These are phyloP conservation scores for Semicossyphus pulcher DNA, from an alignment of 2,113 vertebrate species.

Conservation along the genomic window DNA sequence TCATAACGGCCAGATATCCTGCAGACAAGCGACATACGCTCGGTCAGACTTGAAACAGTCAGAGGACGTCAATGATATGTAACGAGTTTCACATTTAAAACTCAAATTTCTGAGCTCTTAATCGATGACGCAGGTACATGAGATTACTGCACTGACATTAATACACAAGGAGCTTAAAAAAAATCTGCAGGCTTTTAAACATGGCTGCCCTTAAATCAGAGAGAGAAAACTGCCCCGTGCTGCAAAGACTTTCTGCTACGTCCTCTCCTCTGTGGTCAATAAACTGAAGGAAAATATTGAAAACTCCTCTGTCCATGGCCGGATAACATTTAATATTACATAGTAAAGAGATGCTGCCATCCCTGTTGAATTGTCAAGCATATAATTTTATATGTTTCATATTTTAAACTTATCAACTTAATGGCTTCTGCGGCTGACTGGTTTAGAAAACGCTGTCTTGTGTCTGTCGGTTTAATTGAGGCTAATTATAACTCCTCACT, in stretches of 20 bases:
- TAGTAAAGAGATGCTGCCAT: neutral
- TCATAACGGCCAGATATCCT: neutral
- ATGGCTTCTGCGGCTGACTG: constrained; percentile 16
- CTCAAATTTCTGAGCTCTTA: neutral
- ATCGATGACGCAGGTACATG: neutral
- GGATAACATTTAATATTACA: constrained; percentile 18
- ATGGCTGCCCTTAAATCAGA: constrained; percentile 35
- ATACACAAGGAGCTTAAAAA: constrained; percentile 21
- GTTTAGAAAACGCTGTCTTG: constrained; percentile 17
- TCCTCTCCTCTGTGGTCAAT: constrained; percentile 54
- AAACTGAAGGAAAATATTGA: constrained; percentile 48
- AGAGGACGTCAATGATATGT: neutral
- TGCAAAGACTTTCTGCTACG: constrained; percentile 51
- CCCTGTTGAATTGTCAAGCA: constrained; percentile 17
- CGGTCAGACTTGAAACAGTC: constrained; percentile 1
- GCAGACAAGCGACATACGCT: neutral
- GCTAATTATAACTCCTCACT: constrained; percentile 30
- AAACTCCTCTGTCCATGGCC: constrained; percentile 35
- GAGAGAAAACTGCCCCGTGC: constrained; percentile 43
- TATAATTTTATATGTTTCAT: constrained; percentile 7
- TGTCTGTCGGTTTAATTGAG: constrained; percentile 27
- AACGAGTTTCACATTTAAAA: constrained; percentile 15
- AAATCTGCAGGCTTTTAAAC: constrained; percentile 52
- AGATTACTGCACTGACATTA: neutral
- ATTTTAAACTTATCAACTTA: constrained; percentile 16